Percentiles rank a stretch among this genome's conserved stretches.
Conservation (phyloP, 2,797 vertebrate genomes). For the Crax fasciolata region DNA sequence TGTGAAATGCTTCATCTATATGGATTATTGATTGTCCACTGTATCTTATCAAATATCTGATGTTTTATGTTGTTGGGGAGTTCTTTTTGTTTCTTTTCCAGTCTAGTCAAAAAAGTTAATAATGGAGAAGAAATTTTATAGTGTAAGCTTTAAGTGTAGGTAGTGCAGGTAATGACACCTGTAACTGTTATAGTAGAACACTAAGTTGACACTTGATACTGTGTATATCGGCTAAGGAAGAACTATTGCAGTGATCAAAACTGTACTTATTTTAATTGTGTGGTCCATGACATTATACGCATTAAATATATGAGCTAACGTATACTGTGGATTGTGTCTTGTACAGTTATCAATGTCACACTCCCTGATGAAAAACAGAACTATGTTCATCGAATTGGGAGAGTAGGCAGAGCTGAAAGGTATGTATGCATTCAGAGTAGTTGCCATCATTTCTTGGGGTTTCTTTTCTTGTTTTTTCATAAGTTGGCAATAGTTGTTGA, state of each 20-base stretch:
- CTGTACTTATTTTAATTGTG: not conserved
- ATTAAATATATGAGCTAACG: too few species aligned
- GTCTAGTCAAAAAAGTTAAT: not conserved
- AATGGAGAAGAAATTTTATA: not conserved
- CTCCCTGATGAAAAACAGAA: conserved; percentile 99
- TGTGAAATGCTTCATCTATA: not conserved
- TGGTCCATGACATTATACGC: not conserved
- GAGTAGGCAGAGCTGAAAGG: conserved; percentile 98
- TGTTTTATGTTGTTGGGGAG: not conserved
- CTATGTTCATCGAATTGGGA: conserved; percentile 97
- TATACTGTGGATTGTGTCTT: not conserved
- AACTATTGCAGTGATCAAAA: not conserved
- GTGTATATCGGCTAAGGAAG: not conserved
- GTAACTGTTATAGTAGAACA: not conserved
- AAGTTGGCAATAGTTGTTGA: not conserved
- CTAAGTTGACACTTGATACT: not conserved
- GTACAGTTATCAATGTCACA: conserved; percentile 94
- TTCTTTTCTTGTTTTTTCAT: not conserved
- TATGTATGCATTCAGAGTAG: conserved; percentile 27
- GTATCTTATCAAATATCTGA: not conserved
- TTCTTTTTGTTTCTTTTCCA: not conserved
- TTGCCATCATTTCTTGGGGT: not conserved
- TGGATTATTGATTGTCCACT: not conserved
- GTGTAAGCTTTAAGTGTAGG: not conserved
- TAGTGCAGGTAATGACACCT: not conserved